These are phyloP conservation scores for Eubasilissa regina DNA, from an alignment of 1,140 invertebrate species.

Conservation along the genomic window DNA sequence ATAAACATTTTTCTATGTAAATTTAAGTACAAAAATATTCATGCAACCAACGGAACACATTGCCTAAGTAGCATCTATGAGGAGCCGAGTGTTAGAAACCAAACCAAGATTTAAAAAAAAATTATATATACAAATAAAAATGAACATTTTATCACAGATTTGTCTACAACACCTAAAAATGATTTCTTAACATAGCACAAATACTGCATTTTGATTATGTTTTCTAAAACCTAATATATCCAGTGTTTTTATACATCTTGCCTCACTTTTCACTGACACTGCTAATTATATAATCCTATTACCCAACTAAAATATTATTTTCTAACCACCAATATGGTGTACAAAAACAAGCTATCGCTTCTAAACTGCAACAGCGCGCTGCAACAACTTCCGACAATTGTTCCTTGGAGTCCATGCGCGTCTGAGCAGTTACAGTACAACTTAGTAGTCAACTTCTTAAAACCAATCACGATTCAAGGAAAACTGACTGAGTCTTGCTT, in stretches of 20 bases:
- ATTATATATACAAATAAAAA: constrained; percentile 56
- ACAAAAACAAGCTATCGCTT: constrained; percentile 56
- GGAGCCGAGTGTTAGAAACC: constrained; percentile 46
- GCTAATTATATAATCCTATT: constrained; percentile 28
- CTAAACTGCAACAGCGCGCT: neutral
- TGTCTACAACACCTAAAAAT: constrained; percentile 62
- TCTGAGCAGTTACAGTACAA: neutral
- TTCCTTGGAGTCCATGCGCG: neutral
- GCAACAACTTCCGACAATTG: neutral
- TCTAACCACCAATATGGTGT: constrained; percentile 64
- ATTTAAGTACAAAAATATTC: constrained; percentile 60
- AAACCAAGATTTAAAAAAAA: constrained; percentile 45
- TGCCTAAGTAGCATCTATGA: constrained; percentile 53
- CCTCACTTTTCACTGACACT: constrained; percentile 53
- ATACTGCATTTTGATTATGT: constrained; percentile 58
- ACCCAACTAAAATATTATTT: constrained; percentile 47
- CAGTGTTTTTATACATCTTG: constrained; percentile 47
- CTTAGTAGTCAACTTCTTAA: constrained; percentile 19
- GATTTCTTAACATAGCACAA: constrained; percentile 61
- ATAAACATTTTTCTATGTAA: constrained; percentile 41
- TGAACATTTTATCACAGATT: constrained; percentile 63
- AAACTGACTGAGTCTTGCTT: constrained; percentile 35
- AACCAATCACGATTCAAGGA: constrained; percentile 31
- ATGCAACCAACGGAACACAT: constrained; percentile 54
- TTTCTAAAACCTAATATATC: constrained; percentile 51